Percentiles rank a stretch among this genome's conserved stretches.
phyloP scores from a whole-genome alignment of 2,113 vertebrate species.

The Engraulis encrasicolus region DNA sequence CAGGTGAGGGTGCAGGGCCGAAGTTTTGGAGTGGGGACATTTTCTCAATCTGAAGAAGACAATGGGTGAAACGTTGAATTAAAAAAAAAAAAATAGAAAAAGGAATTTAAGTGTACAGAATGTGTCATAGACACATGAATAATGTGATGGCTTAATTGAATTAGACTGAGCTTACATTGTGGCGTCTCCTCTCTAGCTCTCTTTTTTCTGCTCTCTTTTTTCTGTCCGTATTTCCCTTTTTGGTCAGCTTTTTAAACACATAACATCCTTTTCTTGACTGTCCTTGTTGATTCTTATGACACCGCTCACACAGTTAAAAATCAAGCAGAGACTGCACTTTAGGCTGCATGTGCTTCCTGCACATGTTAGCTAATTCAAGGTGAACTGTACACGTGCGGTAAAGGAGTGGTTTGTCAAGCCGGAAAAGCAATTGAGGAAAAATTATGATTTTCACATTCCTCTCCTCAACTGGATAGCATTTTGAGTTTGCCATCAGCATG shows the following conservation, averaged over 20 bases:
- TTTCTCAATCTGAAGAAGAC: no score
- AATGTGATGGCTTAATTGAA: no score
- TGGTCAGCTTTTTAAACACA: not conserved
- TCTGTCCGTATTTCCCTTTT: not conserved
- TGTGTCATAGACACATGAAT: not conserved
- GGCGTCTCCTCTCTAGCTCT: constrained; percentile 55
- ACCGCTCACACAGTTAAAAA: constrained; percentile 1
- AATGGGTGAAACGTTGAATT: no score
- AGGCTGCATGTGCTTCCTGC: not conserved
- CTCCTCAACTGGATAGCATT: not conserved
- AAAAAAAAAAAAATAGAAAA: no score
- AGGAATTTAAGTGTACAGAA: no score
- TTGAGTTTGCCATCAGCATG: not conserved
- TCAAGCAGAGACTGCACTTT: not conserved
- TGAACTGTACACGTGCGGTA: no score
- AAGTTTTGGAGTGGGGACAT: no score
- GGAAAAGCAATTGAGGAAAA: not conserved
- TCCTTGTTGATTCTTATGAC: constrained; percentile 12
- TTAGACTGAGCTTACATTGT: not conserved
- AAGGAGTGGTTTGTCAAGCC: not conserved
- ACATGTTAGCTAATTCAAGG: not conserved
- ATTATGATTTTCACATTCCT: not conserved
- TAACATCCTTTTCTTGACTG: not conserved
- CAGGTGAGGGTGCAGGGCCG: no score
- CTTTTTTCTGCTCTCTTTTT: not conserved